These are phyloP conservation scores for Oophaga sylvatica DNA, from an alignment of 2,797 vertebrate genomes.

Conservation along the genomic window DNA sequence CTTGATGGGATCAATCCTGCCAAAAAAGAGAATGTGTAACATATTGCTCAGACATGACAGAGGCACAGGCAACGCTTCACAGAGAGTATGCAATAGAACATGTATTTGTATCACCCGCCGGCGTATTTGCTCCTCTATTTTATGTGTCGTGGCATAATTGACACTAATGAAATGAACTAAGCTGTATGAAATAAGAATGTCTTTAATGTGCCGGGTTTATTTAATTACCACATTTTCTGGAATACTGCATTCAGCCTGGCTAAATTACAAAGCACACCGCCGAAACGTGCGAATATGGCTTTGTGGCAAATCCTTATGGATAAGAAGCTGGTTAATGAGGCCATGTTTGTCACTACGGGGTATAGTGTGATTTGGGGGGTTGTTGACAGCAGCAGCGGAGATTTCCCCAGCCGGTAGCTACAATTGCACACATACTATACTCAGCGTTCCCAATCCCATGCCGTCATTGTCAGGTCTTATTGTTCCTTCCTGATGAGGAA, in stretches of 20 bases:
- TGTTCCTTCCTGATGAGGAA: constrained; percentile 29
- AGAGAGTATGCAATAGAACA: not conserved
- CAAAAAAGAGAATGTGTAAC: not conserved
- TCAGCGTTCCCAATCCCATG: constrained; percentile 30
- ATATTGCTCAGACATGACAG: not conserved
- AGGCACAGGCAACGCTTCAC: not conserved
- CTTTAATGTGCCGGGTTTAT: constrained; percentile 29
- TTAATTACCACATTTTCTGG: constrained; percentile 38
- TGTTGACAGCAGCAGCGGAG: constrained; percentile 47
- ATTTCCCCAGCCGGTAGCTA: constrained; percentile 34
- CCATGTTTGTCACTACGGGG: constrained; percentile 30
- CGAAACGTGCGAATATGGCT: not conserved
- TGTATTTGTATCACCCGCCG: not conserved
- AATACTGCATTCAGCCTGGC: not conserved
- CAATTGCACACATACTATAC: constrained; percentile 22
- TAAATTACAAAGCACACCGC: not conserved
- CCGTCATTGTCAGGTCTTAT: constrained; percentile 42
- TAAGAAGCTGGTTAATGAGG: constrained; percentile 25
- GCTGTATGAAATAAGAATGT: constrained; percentile 27
- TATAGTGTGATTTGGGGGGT: constrained; percentile 23
- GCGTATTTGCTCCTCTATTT: not conserved
- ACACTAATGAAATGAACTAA: constrained; percentile 39
- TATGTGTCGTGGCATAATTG: constrained; percentile 29
- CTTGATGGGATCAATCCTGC: not conserved
- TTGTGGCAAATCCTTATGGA: not conserved